These are phyloP conservation scores for Mechanitis mazaeus DNA, from an alignment of 2,888 invertebrate species.

Conservation along the genomic window DNA sequence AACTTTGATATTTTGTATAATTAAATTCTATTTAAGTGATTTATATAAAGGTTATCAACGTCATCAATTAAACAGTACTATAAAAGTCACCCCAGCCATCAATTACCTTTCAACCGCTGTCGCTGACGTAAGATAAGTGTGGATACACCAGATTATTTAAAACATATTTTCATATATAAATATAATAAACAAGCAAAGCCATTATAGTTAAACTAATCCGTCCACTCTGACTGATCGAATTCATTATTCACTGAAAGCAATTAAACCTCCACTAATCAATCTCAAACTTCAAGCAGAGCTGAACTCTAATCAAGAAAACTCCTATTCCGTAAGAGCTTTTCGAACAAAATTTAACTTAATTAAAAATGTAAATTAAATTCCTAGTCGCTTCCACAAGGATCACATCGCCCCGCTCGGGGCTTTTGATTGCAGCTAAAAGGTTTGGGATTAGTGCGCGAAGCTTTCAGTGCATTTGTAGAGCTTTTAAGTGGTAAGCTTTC, in stretches of 20 bases:
- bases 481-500: conserved; percentile 78
- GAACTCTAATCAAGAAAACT: conserved; percentile 78
- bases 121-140: conserved; percentile 34
- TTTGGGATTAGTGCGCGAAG: conserved; percentile 77
- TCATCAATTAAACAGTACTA: conserved; percentile 69
- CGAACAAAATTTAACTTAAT: conserved; percentile 77
- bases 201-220: conserved; percentile 57
- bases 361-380: conserved; percentile 78
- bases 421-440: conserved; percentile 78
- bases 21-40: conserved; percentile 38
- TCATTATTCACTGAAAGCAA: conserved; percentile 75
- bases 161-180: conserved; percentile 19
- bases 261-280: conserved; percentile 77
- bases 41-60: conserved; percentile 60
- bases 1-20: not conserved
- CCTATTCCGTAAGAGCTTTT: conserved; percentile 76
- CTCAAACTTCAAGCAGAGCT: conserved; percentile 74
- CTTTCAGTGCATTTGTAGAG: conserved; percentile 78
- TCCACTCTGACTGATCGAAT: conserved; percentile 70
- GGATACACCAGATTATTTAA: conserved; percentile 25
- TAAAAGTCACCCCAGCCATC: conserved; percentile 65
- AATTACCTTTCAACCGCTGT: conserved; percentile 50
- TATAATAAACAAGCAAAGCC: conserved; percentile 30
- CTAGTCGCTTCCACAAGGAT: conserved; percentile 76
- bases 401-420: conserved; percentile 67